Percentiles rank a stretch among this genome's conserved stretches.
These are phyloP conservation scores for Hesperia comma DNA, from an alignment of 2,888 invertebrate species.

Conservation along the genomic window DNA sequence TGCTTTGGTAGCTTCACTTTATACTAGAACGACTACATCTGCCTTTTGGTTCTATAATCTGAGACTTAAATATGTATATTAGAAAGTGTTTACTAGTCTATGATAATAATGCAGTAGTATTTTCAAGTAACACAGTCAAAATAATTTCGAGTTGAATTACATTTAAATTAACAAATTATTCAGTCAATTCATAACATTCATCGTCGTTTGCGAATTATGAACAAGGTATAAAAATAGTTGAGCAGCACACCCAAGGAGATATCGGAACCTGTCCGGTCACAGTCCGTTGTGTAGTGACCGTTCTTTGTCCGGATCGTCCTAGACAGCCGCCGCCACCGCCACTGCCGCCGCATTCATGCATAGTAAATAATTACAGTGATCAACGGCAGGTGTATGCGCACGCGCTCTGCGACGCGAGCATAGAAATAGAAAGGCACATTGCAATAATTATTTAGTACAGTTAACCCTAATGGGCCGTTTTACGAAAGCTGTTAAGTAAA, in stretches of 20 bases:
- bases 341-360: slow-evolving; percentile 78
- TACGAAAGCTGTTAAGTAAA: slow-evolving; percentile 83
- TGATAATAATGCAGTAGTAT: no score
- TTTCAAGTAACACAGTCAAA: no score
- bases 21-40: no score
- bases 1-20: no score
- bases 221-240: slow-evolving; percentile 65
- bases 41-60: no score
- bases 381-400: slow-evolving; percentile 79
- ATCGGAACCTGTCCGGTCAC: slow-evolving; percentile 70
- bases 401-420: slow-evolving; percentile 65
- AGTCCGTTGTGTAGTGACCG: slow-evolving; percentile 68
- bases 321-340: slow-evolving; percentile 67
- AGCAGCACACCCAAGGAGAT: slow-evolving; percentile 73
- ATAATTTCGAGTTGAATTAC: no score
- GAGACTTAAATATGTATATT: no score
- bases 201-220: slow-evolving; percentile 66
- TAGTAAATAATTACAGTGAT: slow-evolving; percentile 83
- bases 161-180: slow-evolving; percentile 29
- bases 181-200: slow-evolving; percentile 53
- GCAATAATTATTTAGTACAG: slow-evolving; percentile 84
- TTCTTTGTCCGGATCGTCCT: slow-evolving; percentile 80
- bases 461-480: slow-evolving; percentile 82
- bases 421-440: slow-evolving; percentile 84
- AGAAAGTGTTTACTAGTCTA: no score